phyloP scores from a whole-genome alignment of 2,113 vertebrate species.

The Rhynchomys soricoides region DNA sequence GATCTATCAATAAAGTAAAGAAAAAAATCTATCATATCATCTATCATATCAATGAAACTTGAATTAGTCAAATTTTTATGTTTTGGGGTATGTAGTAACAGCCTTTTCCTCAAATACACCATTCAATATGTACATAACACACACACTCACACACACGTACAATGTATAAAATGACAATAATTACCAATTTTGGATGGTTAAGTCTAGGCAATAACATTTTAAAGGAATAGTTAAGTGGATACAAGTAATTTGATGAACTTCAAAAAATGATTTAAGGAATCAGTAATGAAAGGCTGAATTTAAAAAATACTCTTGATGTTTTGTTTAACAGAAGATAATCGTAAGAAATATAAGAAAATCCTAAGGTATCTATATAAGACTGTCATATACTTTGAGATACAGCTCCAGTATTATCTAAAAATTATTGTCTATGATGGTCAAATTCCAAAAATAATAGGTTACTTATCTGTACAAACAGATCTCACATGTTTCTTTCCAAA shows the following conservation, averaged over 20 bases:
- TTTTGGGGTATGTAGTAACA: neutral
- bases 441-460: neutral
- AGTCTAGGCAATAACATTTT: neutral
- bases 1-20: conserved; percentile 71
- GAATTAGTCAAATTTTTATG: conserved; percentile 54
- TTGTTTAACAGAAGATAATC: conserved; percentile 39
- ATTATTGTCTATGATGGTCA: conserved; percentile 7
- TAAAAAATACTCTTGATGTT: conserved; percentile 35
- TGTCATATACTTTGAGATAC: neutral
- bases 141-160: neutral
- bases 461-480: conserved; percentile 37
- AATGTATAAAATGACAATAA: conserved; percentile 39
- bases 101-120: conserved; percentile 6
- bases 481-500: neutral
- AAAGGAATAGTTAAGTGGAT: neutral
- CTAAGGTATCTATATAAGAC: neutral
- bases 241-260: conserved; percentile 1
- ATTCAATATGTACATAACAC: conserved; percentile 3
- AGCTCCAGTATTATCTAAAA: conserved; percentile 45
- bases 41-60: conserved; percentile 48
- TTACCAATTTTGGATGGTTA: conserved; percentile 35
- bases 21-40: neutral
- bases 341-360: conserved; percentile 5
- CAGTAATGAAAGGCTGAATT: conserved; percentile 20
- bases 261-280: neutral